Evolutionary conservation across 2,888 invertebrate genomes (phyloP).

Genomic region (Kuschelorhynchus macadamiae): DNA sequence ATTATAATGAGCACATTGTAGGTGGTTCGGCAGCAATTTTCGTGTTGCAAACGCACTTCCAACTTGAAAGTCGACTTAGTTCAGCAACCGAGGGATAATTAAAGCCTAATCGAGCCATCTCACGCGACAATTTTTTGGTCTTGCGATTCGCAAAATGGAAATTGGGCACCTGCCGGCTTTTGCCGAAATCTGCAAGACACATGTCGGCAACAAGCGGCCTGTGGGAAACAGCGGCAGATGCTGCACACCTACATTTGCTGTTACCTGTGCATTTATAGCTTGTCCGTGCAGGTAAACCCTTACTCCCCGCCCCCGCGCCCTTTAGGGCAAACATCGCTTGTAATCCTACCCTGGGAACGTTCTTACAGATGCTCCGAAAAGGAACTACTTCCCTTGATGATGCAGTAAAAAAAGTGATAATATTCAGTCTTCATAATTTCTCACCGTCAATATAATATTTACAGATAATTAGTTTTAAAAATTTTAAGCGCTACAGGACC

Average conservation of each 20-base stretch:
- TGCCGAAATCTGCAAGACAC: constrained; percentile 62
- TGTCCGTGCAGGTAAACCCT: constrained; percentile 44
- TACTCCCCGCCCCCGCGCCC: constrained; percentile 27
- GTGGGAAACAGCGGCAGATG: constrained; percentile 62
- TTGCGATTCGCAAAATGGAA: constrained; percentile 51
- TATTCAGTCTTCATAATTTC: no score
- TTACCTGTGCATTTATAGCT: constrained; percentile 47
- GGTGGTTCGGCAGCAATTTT: constrained; percentile 12
- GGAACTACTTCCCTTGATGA: constrained; percentile 2
- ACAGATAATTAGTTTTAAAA: no score
- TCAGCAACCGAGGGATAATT: constrained; percentile 41
- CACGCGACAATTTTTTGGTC: constrained; percentile 49
- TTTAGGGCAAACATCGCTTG: constrained; percentile 42
- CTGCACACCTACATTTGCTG: constrained; percentile 60
- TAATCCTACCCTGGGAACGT: constrained; percentile 49
- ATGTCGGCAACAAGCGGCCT: constrained; percentile 59
- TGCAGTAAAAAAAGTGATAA: background rate
- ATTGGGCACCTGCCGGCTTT: constrained; percentile 60
- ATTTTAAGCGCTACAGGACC: no score
- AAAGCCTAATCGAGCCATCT: constrained; percentile 48
- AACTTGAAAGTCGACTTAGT: constrained; percentile 18
- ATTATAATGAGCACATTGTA: constrained; percentile 10
- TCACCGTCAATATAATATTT: no score
- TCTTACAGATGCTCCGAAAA: constrained; percentile 34
- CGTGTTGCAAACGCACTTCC: constrained; percentile 7